phyloP scores from a whole-genome alignment of 2,888 invertebrate species.

The Sesamia inferens region DNA sequence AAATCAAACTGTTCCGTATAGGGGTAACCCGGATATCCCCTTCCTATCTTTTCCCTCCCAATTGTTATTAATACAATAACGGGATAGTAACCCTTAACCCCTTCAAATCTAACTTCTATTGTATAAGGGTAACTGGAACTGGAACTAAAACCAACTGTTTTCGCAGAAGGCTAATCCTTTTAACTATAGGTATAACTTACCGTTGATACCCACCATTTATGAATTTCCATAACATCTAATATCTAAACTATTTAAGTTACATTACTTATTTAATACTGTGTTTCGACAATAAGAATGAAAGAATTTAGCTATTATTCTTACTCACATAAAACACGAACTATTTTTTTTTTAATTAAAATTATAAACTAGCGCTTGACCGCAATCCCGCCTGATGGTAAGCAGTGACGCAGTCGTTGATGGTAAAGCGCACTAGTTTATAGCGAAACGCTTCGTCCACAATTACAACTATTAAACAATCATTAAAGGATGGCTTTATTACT shows the following conservation, averaged over 20 bases:
- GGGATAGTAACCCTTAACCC: neutral
- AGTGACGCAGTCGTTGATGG: too few relatives aligned
- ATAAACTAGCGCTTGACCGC: too few relatives aligned
- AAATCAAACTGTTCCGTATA: conserved; percentile 5
- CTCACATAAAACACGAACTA: conserved; percentile 31
- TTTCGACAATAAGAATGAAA: neutral
- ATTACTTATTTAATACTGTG: neutral
- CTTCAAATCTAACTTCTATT: neutral
- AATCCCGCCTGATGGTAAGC: too few relatives aligned
- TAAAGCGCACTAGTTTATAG: too few relatives aligned
- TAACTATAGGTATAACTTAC: neutral
- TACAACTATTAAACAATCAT: conserved; percentile 33
- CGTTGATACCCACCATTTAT: neutral
- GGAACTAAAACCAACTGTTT: neutral
- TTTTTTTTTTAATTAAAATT: too few relatives aligned
- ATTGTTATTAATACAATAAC: neutral
- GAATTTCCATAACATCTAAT: neutral
- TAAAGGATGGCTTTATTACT: conserved; percentile 24
- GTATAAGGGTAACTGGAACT: neutral
- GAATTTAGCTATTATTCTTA: neutral
- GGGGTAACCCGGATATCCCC: neutral
- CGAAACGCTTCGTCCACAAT: too few relatives aligned
- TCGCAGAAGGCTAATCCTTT: neutral
- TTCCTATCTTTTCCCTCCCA: too few relatives aligned
- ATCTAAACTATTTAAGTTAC: neutral